Evolutionary conservation across 2,113 vertebrate species (phyloP).

Genomic region (Caloenas nicobarica): DNA sequence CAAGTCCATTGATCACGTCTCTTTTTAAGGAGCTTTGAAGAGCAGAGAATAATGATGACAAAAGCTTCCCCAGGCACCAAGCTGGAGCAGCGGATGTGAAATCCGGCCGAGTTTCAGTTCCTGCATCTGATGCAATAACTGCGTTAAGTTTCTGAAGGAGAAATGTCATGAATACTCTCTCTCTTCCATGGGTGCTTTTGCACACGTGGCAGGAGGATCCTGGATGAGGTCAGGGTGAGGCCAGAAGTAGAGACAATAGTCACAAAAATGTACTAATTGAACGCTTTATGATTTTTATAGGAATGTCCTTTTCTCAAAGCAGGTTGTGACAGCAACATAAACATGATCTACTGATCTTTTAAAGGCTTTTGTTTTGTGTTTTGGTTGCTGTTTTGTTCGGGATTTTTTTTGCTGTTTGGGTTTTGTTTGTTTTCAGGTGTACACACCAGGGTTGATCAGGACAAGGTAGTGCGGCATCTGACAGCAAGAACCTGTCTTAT

Average conservation of each 20-base stretch:
- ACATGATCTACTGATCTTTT: not conserved
- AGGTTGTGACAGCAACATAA: not conserved
- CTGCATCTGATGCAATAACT: not conserved
- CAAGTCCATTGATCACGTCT: not conserved
- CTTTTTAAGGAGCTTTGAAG: not conserved
- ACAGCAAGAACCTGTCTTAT: not conserved
- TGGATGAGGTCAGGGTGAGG: not conserved
- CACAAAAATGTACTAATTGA: not conserved
- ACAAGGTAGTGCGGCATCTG: not conserved
- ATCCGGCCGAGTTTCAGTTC: not conserved
- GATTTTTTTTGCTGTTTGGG: no score
- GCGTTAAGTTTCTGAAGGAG: not conserved
- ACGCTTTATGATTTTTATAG: not conserved
- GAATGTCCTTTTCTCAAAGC: not conserved
- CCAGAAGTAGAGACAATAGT: not conserved
- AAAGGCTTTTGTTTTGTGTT: not conserved
- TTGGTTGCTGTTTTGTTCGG: no score
- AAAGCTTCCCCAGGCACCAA: not conserved
- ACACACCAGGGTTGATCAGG: not conserved
- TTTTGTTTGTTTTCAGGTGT: not conserved
- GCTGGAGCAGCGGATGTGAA: not conserved
- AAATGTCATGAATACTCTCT: not conserved
- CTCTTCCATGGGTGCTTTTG: not conserved
- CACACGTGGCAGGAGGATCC: not conserved
- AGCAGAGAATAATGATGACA: not conserved